Conservation (phyloP, 2,888 invertebrate genomes). For the Chalcis sispes region DNA sequence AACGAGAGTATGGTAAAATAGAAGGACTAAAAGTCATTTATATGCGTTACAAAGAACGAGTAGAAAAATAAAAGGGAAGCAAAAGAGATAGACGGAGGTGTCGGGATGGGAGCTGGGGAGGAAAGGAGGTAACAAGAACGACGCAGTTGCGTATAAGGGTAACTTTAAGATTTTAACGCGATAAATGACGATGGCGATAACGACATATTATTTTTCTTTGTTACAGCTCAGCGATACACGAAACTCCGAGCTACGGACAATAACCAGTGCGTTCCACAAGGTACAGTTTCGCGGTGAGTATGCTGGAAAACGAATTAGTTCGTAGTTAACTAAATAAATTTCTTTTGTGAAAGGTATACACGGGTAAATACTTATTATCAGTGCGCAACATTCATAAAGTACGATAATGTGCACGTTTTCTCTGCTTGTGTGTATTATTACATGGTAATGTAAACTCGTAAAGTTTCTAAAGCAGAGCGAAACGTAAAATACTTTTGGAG, state of each 20-base stretch:
- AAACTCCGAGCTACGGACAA: slow-evolving; percentile 89
- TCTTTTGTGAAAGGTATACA: too few relatives aligned
- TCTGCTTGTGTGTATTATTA: too few relatives aligned
- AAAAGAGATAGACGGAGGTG: too few relatives aligned
- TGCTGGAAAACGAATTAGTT: not conserved
- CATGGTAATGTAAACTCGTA: too few relatives aligned
- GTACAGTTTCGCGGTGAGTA: slow-evolving; percentile 87
- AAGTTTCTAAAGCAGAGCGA: too few relatives aligned
- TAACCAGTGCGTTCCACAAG: slow-evolving; percentile 92
- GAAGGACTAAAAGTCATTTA: slow-evolving; percentile 36
- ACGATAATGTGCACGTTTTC: too few relatives aligned
- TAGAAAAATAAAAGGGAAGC: slow-evolving; percentile 23
- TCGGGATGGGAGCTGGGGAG: too few relatives aligned
- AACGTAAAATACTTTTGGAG: too few relatives aligned
- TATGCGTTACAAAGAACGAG: slow-evolving; percentile 14
- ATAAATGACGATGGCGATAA: slow-evolving; percentile 33
- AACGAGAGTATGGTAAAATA: slow-evolving; percentile 15
- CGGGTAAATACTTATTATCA: too few relatives aligned
- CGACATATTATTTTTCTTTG: slow-evolving; percentile 56
- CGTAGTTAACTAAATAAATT: not conserved
- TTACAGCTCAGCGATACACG: slow-evolving; percentile 91
- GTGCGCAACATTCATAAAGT: too few relatives aligned
- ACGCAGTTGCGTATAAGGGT: slow-evolving; percentile 17
- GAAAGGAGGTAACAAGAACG: too few relatives aligned
- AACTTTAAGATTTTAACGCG: slow-evolving; percentile 29